Percentiles rank a stretch among this genome's conserved stretches.
Conservation (phyloP, 2,797 vertebrate species). For the Chaetophractus vellerosus region DNA sequence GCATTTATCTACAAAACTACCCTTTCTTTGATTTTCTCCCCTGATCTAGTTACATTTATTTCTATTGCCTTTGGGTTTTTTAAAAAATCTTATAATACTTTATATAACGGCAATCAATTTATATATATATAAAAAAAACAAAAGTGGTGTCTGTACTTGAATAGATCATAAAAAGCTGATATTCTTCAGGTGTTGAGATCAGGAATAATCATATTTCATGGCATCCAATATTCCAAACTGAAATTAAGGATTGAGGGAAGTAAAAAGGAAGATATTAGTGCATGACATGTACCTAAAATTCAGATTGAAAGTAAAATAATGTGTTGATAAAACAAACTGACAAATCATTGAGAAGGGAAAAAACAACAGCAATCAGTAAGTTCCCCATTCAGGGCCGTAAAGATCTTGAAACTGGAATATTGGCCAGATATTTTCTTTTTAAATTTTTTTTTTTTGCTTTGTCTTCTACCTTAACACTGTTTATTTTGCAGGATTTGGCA, state of each 20-base stretch:
- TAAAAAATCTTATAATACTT: constrained; percentile 11
- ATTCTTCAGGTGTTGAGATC: neutral
- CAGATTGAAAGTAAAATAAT: neutral
- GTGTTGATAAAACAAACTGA: neutral
- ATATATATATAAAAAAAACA: constrained; percentile 56
- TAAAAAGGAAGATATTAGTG: neutral
- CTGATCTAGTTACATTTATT: constrained; percentile 39
- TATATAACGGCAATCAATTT: neutral
- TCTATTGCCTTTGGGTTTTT: constrained; percentile 24
- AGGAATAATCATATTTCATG: constrained; percentile 31
- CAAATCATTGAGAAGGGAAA: neutral
- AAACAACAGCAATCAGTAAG: neutral
- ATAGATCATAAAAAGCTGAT: neutral
- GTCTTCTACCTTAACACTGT: neutral
- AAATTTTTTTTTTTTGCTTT: neutral
- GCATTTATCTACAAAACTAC: neutral
- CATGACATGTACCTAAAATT: neutral
- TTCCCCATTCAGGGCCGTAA: neutral
- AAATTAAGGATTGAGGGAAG: neutral
- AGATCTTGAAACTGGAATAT: neutral
- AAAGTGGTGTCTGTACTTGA: neutral
- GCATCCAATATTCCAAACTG: neutral
- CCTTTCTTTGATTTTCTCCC: constrained; percentile 64
- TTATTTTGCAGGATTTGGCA: neutral
- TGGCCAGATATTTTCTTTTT: neutral